Evolutionary conservation across 64 coral and sea anemone genomes (phyloP).

Genomic region (Hydrozoanthus tunicans): DNA sequence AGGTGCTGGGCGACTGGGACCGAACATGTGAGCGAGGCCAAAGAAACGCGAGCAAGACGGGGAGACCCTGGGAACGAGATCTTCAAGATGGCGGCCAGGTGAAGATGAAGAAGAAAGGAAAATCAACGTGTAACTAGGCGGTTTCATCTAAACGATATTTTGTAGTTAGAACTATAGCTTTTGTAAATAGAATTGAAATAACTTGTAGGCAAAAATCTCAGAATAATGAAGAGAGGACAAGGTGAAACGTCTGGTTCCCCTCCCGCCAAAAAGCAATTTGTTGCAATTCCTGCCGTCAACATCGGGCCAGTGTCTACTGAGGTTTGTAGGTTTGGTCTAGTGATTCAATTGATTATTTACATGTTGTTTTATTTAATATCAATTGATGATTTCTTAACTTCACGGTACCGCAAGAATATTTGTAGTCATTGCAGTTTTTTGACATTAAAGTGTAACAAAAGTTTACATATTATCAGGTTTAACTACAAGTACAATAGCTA

Average conservation of each 20-base stretch:
- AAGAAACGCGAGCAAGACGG: conserved; percentile 8
- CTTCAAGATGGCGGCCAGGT: conserved; percentile 26
- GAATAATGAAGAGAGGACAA: conserved; percentile 37
- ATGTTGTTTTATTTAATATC: too few relatives aligned
- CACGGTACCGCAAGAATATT: too few relatives aligned
- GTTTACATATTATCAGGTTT: too few relatives aligned
- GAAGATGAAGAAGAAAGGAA: neutral
- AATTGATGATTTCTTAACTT: too few relatives aligned
- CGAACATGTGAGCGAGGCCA: conserved; percentile 8
- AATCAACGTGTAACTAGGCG: too few relatives aligned
- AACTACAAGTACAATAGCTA: too few relatives aligned
- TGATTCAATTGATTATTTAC: neutral
- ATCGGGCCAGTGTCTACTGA: conserved; percentile 46
- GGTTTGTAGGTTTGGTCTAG: conserved; percentile 11
- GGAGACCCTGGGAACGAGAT: too few relatives aligned
- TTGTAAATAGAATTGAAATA: neutral
- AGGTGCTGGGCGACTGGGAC: neutral
- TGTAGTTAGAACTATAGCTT: neutral
- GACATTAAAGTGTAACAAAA: too few relatives aligned
- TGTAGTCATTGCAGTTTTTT: too few relatives aligned
- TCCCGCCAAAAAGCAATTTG: conserved; percentile 52
- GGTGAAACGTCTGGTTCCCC: conserved; percentile 43
- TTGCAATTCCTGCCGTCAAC: conserved; percentile 50
- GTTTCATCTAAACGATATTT: neutral
- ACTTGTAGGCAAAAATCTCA: neutral